Conservation (phyloP, 2,888 invertebrate genomes). For the Incurvaria masculella region DNA sequence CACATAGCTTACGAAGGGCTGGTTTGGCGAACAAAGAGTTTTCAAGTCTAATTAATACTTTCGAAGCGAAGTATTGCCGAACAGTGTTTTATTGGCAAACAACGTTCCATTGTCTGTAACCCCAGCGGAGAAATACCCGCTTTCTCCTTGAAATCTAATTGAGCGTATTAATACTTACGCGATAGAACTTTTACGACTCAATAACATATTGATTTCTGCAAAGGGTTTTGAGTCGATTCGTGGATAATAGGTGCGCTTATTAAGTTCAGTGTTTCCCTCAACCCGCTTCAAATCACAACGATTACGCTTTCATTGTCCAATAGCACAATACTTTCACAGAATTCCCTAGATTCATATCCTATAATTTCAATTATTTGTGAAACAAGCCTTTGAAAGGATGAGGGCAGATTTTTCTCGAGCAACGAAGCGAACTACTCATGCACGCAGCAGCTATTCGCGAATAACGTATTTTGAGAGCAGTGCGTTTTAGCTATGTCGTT, state of each 20-base stretch:
- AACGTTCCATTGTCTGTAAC: background rate
- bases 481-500: no score
- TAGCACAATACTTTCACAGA: slow-evolving; percentile 18
- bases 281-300: slow-evolving; percentile 24
- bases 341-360: slow-evolving; percentile 22
- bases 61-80: background rate
- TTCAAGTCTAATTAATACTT: background rate
- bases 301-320: slow-evolving; percentile 24
- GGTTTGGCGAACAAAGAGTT: background rate
- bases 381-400: background rate
- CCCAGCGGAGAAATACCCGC: background rate
- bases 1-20: background rate
- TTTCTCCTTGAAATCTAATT: no score
- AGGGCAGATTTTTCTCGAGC: background rate
- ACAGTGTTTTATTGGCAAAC: background rate
- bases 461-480: no score
- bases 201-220: background rate
- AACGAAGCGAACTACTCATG: no score
- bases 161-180: background rate
- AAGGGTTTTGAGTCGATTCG: background rate
- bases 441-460: no score
- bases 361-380: slow-evolving; percentile 15
- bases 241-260: background rate
- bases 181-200: background rate
- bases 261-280: background rate